Base-by-base conservation (phyloP, 2,888 invertebrate species). In the Cenopis cana region DNA sequence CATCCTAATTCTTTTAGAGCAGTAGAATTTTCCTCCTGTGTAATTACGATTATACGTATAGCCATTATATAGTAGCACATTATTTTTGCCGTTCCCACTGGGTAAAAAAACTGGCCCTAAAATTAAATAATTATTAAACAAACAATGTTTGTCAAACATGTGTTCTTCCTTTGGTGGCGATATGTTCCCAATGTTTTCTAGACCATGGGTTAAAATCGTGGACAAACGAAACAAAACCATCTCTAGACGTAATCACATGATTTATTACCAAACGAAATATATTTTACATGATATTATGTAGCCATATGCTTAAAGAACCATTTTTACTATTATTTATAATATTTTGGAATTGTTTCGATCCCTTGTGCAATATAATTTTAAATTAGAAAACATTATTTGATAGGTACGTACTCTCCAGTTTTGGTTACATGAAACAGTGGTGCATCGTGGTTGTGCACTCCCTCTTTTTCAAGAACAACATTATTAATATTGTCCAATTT, bases 11-110 rank as follows among this genome's bases (percentile, higher is more conserved):
- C 78, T 75, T 4, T 75, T 74, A 0, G 81, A 80, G 52, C 83
- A 83, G 60, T 81, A 78, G 77, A 77, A 83, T 69, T 76, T 75
- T 10, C 67, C 38, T 33, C 33, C 38, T 38, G 67, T 74, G 2
- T 66, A 71, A 0, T 76, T 76, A 29, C 73, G 77, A 65, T 74
- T 79, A 67, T 78, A 82, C 1, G 81, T 82, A 49, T 64, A 81
- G 1, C 81, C 80, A 20, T 81, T 73, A 12, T 75, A 62, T 1
- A 49, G 20, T 11, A 67, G 46, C 10, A 67, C 9, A n/a, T 49
- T 49, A 14, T 66, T 57, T 57, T 14, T 56, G 18, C 66, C 66
- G 49, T 49, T 67, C 0, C 6, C 14, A 5, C 46, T 56, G 17
- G 65, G 55, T 46, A 66, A 29, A 33, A 66, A 56, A n/a, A 33